Evolutionary conservation across 2,888 invertebrate genomes (phyloP).

Genomic region (Lepetodrilus schrolli): DNA sequence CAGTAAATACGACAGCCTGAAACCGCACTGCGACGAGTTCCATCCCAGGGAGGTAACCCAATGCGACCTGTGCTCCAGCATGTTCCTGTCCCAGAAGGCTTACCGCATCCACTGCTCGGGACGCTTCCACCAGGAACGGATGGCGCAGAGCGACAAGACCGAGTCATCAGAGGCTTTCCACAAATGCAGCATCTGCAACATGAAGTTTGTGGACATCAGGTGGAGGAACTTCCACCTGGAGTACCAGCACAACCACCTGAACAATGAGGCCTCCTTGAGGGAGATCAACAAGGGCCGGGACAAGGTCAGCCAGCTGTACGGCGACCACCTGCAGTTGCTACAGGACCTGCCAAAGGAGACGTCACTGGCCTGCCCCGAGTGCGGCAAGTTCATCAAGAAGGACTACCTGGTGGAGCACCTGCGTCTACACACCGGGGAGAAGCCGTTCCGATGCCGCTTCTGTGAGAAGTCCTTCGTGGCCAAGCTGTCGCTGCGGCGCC

Average conservation of each 20-base stretch:
- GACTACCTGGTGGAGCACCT: conserved; percentile 66
- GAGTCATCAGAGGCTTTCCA: conserved; percentile 39
- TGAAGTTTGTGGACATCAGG: conserved; percentile 63
- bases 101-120: conserved; percentile 61
- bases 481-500: conserved; percentile 60
- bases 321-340: conserved; percentile 46
- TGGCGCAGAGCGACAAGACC: conserved; percentile 44
- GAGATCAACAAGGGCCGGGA: conserved; percentile 55
- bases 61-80: conserved; percentile 65
- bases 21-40: conserved; percentile 62
- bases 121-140: conserved; percentile 59
- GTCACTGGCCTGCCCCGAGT: conserved; percentile 63
- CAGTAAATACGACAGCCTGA: conserved; percentile 55
- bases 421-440: conserved; percentile 61
- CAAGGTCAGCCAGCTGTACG: conserved; percentile 52
- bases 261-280: conserved; percentile 56
- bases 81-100: conserved; percentile 62
- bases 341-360: conserved; percentile 46
- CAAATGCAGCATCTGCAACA: conserved; percentile 64
- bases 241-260: conserved; percentile 59
- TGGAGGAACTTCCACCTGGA: conserved; percentile 66
- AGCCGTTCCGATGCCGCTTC: conserved; percentile 64
- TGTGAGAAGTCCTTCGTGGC: conserved; percentile 64
- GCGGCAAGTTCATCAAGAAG: conserved; percentile 57
- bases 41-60: conserved; percentile 60